Base-by-base conservation (phyloP, 2,888 invertebrate species). In the Gryllus longicercus region DNA sequence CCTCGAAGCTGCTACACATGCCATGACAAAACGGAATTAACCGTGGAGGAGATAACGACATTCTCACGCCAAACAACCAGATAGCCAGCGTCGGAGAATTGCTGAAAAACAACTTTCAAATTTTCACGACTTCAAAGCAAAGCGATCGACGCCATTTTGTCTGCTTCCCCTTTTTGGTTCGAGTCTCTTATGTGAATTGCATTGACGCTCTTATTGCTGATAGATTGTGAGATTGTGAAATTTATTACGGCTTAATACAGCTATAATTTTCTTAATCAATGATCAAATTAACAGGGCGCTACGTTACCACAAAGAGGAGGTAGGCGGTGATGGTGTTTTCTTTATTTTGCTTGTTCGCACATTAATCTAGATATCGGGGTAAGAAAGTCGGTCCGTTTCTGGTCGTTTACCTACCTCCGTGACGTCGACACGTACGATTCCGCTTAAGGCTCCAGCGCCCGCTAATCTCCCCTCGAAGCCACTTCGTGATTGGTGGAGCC, bases 201-300 rank as follows among this genome's bases (percentile, higher is more conserved):
- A 63, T 63, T 16, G 63, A 14, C 8, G 63, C 63, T 63, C 63
- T 63, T 63, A 63, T 63, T 63, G 63, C 63, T 63, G 63, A 63
- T 63, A 63, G 63, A 63, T n/a, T n/a, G 63, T 63, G n/a, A 63
- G 63, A 63, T 63, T 63, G n/a, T 63, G 14, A 63, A 63, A 63
- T 63, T 63, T 63, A 63, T 63, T 63, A 63, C 63, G n/a, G 14
- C 63, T 63, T 63, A 63, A 63, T 63, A 63, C 63, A 63, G 63
- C 63, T 63, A 63, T 63, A 63, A 63, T 63, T 63, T 63, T 63
- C 63, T 63, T 63, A 63, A 63, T 63, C 63, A 63, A 63, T 63
- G 63, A 63, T 63, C 63, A 63, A 63, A 63, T 63, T 63, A 63
- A 63, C 63, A 63, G n/a, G 63, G 63, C 63, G 63, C 63, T 63